Evolutionary conservation across 2,797 vertebrate species (phyloP).

Genomic region (Harpagifer antarcticus): DNA sequence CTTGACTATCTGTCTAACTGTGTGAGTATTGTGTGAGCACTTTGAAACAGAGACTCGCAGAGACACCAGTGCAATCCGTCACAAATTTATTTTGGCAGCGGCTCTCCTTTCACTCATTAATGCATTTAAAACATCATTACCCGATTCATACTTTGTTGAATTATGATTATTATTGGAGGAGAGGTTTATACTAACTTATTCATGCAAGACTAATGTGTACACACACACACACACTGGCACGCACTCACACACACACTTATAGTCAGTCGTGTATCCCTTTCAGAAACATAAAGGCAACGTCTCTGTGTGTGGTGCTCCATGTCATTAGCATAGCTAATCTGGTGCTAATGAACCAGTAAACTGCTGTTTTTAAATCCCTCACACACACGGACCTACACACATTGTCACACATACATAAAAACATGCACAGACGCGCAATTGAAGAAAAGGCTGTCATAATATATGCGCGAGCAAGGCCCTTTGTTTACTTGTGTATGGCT

Average conservation of each 20-base stretch:
- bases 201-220: constrained; percentile 61
- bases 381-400: constrained; percentile 26
- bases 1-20: constrained; percentile 25
- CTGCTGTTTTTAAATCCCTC: constrained; percentile 78
- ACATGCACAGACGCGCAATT: constrained; percentile 67
- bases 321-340: constrained; percentile 89
- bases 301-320: constrained; percentile 79
- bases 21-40: constrained; percentile 20
- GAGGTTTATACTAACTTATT: constrained; percentile 50
- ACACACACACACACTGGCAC: constrained; percentile 20
- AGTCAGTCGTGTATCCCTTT: constrained; percentile 64
- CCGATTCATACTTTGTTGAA: constrained; percentile 61
- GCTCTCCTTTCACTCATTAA: constrained; percentile 62
- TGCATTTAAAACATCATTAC: constrained; percentile 75
- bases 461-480: constrained; percentile 72
- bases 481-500: constrained; percentile 80
- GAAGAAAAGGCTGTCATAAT: constrained; percentile 78
- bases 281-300: constrained; percentile 77
- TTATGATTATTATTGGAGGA: constrained; percentile 61
- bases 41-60: constrained; percentile 50
- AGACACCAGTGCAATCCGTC: constrained; percentile 38
- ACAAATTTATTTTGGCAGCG: constrained; percentile 42
- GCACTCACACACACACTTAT: constrained; percentile 16
- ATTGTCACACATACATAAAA: constrained; percentile 43
- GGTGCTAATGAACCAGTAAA: constrained; percentile 85